These are phyloP conservation scores for Chionoecetes opilio DNA, from an alignment of 1,140 invertebrate genomes.

Conservation along the genomic window DNA sequence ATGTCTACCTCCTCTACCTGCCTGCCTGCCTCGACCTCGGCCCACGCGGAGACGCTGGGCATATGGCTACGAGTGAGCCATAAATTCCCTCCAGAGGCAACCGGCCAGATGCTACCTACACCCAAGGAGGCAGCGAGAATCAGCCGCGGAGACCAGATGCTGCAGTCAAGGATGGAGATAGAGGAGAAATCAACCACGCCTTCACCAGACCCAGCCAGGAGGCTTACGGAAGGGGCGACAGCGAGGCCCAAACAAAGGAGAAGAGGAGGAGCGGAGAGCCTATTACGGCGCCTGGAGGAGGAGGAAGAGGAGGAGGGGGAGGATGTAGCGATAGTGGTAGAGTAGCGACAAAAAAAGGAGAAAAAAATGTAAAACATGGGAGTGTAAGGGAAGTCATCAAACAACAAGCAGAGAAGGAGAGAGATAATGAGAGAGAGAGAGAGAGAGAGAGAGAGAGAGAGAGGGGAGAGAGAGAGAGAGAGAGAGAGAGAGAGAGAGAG, in stretches of 20 bases:
- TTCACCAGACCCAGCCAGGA: neutral
- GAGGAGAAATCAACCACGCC: neutral
- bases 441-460: slow-evolving; percentile 27
- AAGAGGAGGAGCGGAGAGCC: neutral
- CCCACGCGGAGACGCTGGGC: neutral
- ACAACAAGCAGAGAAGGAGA: neutral
- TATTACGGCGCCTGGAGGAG: neutral
- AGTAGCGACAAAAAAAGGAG: neutral
- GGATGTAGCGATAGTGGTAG: neutral
- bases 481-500: slow-evolving; percentile 15
- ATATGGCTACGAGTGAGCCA: neutral
- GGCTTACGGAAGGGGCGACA: neutral
- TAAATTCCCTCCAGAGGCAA: neutral
- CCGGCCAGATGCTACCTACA: neutral
- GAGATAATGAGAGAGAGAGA: neutral
- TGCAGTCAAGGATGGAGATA: neutral
- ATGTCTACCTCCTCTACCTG: neutral
- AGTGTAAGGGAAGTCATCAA: neutral
- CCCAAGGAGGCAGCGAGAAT: neutral
- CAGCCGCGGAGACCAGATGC: slow-evolving; percentile 10
- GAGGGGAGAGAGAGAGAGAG: slow-evolving; percentile 24
- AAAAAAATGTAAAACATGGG: neutral
- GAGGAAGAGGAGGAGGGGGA: neutral
- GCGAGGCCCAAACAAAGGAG: neutral
- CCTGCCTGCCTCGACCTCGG: neutral